Conservation (phyloP, 2,797 vertebrate species). For the Tadarida brasiliensis region DNA sequence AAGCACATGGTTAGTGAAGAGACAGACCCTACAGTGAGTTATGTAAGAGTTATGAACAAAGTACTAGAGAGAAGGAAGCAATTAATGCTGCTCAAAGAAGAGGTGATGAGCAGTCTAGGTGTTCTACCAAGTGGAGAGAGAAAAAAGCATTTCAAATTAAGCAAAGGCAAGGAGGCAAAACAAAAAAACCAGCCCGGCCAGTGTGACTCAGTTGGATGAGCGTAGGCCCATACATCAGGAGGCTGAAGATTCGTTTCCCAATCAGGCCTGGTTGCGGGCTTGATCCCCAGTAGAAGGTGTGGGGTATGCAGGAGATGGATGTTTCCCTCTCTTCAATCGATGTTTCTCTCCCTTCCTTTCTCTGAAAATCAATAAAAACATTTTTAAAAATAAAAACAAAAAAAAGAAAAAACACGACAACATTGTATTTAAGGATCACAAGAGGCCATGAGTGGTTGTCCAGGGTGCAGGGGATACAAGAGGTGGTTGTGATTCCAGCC, state of each 20-base stretch:
- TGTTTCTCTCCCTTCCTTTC: no score
- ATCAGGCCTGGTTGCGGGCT: no score
- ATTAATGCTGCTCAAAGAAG: background rate
- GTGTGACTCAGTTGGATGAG: no score
- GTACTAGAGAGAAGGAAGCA: background rate
- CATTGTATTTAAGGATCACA: background rate
- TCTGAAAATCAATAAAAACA: no score
- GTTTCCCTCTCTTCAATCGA: no score
- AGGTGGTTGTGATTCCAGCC: background rate
- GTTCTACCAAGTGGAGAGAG: background rate
- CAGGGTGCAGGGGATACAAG: background rate
- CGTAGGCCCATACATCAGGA: no score
- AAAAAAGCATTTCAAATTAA: background rate
- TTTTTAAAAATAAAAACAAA: background rate
- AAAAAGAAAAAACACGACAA: background rate
- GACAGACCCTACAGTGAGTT: background rate
- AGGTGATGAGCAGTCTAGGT: background rate
- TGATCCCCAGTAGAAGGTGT: no score
- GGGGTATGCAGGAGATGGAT: no score
- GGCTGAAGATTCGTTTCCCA: no score
- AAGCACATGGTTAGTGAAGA: background rate
- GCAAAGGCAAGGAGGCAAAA: background rate
- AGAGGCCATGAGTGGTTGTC: background rate
- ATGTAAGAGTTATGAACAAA: background rate
- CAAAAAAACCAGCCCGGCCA: no score